Evolutionary conservation across 2,113 vertebrate species (phyloP).

Genomic region (Prolemur simus): DNA sequence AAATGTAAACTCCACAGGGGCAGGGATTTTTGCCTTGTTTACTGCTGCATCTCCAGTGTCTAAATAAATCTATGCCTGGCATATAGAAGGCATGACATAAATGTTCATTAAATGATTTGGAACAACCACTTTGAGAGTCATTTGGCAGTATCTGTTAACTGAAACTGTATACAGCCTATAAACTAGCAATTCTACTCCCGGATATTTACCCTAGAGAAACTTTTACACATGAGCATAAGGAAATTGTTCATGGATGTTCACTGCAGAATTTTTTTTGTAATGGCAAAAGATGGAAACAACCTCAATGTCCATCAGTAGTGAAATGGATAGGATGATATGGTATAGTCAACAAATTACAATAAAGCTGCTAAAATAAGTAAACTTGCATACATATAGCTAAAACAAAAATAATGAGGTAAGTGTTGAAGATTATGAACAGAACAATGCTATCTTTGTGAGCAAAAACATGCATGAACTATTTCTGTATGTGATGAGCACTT

Average conservation of each 20-base stretch:
- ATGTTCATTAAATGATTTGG: not conserved
- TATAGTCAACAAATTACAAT: not conserved
- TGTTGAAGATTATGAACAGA: not conserved
- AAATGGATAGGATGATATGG: not conserved
- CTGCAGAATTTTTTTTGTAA: not conserved
- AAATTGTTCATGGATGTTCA: not conserved
- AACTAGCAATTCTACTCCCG: not conserved
- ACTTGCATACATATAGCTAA: not conserved
- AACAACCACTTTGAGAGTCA: not conserved
- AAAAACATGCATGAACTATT: not conserved
- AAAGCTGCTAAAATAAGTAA: conserved; percentile 22
- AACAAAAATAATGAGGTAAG: not conserved
- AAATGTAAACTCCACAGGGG: not conserved
- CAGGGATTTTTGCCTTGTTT: not conserved
- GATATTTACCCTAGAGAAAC: not conserved
- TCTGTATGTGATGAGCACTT: not conserved
- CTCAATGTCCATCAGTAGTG: not conserved
- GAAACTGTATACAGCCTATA: not conserved
- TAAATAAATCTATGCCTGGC: not conserved
- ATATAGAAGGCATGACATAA: not conserved
- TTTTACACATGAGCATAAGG: not conserved
- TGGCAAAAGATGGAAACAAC: not conserved
- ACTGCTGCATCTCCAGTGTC: not conserved
- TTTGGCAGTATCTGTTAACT: not conserved
- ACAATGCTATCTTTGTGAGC: not conserved